A percentile compares a stretch with the other conserved stretches of the same genome.
Conservation (phyloP, 2,797 vertebrate genomes). For the Discoglossus pictus region DNA sequence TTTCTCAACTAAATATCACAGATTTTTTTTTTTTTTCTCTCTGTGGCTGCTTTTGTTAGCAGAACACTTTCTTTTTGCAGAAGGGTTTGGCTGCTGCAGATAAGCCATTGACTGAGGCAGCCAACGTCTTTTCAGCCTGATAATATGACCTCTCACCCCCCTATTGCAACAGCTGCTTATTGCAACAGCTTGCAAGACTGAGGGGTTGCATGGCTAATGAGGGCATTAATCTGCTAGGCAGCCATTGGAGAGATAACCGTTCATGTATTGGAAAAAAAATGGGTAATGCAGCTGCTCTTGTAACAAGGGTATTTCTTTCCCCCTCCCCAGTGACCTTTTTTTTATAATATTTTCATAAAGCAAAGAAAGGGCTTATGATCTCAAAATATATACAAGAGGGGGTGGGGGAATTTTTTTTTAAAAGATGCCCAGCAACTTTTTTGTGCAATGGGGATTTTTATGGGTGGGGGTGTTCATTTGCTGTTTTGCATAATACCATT, state of each 20-base stretch:
- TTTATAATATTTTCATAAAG: too few species aligned
- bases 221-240: constrained; percentile 56
- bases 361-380: too few species aligned
- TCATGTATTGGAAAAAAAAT: constrained; percentile 11
- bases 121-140: constrained; percentile 55
- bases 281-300: constrained; percentile 25
- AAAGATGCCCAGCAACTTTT: too few species aligned
- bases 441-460: too few species aligned
- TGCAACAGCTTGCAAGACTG: constrained; percentile 69
- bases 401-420: too few species aligned
- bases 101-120: constrained; percentile 54
- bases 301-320: constrained; percentile 6
- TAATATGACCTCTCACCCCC: constrained; percentile 66
- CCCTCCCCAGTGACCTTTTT: constrained; percentile 1
- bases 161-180: constrained; percentile 75
- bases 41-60: constrained; percentile 51
- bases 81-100: constrained; percentile 4
- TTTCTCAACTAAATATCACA: too few species aligned
- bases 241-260: constrained; percentile 52
- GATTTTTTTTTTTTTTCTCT: background rate
- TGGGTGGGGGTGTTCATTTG: too few species aligned
- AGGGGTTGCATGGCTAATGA: constrained; percentile 66
- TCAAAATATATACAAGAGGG: too few species aligned
- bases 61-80: constrained; percentile 23
- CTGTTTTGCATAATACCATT: too few species aligned